A percentile compares a stretch with the other conserved stretches of the same genome.
phyloP scores from a whole-genome alignment of 2,888 invertebrate species.

The Apamea anceps region DNA sequence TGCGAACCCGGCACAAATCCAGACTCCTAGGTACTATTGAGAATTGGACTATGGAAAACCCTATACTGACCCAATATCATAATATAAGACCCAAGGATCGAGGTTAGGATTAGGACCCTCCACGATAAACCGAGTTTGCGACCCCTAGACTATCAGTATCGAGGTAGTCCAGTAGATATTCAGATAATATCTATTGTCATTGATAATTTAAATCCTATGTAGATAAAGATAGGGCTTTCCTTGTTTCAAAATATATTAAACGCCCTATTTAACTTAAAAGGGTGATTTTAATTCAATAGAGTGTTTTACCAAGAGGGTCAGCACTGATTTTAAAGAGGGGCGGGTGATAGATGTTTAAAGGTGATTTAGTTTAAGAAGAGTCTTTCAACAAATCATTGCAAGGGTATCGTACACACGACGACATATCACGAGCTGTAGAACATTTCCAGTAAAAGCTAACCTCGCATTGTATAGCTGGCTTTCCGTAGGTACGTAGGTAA shows the following conservation, averaged over 20 bases:
- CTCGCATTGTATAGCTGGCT: background rate
- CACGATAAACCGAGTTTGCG: background rate
- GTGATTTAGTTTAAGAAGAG: slow-evolving; percentile 34
- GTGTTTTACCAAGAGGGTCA: slow-evolving; percentile 60
- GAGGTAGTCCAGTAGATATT: background rate
- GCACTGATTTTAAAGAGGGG: slow-evolving; percentile 52
- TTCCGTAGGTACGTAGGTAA: background rate
- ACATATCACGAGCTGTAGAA: background rate
- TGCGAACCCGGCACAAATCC: background rate
- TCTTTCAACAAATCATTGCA: slow-evolving; percentile 13
- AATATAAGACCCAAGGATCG: background rate
- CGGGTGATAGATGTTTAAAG: slow-evolving; percentile 45
- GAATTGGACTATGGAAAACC: background rate
- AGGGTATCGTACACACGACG: background rate
- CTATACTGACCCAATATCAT: too few relatives aligned
- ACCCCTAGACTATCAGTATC: too few relatives aligned
- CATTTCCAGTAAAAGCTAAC: background rate
- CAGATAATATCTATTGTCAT: slow-evolving; percentile 30
- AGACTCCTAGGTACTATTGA: background rate
- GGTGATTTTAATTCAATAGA: slow-evolving; percentile 72
- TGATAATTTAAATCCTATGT: background rate
- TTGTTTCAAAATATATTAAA: slow-evolving; percentile 50
- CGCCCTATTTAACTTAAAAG: slow-evolving; percentile 64
- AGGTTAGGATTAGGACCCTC: background rate
- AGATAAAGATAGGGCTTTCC: slow-evolving; percentile 16